A percentile compares a stretch with the other conserved stretches of the same genome.
These are phyloP conservation scores for Carterocephalus palaemon DNA, from an alignment of 2,888 invertebrate genomes.

Conservation along the genomic window DNA sequence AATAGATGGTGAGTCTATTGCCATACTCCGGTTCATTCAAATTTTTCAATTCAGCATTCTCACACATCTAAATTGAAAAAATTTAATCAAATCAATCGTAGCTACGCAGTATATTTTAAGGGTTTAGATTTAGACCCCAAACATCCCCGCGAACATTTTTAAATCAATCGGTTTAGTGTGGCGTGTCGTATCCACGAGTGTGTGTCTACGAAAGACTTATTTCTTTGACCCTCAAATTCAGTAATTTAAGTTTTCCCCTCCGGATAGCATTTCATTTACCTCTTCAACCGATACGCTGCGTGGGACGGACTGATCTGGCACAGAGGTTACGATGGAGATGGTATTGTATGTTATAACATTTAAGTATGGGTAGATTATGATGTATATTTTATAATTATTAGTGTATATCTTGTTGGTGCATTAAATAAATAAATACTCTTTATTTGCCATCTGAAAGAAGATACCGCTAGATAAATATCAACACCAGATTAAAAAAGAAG, in stretches of 20 bases:
- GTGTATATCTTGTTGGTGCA: too few species aligned
- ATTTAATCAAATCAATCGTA: slow-evolving; percentile 11
- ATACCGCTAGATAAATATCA: too few species aligned
- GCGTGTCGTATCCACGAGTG: slow-evolving; percentile 50
- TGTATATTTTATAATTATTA: too few species aligned
- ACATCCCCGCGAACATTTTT: slow-evolving; percentile 38
- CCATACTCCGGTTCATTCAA: too few species aligned
- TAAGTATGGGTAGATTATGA: neutral
- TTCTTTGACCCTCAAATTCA: slow-evolving; percentile 79
- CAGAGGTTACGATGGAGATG: slow-evolving; percentile 50
- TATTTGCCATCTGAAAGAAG: too few species aligned
- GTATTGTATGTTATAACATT: slow-evolving; percentile 3
- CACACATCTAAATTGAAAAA: too few species aligned
- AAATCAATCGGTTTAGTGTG: slow-evolving; percentile 62
- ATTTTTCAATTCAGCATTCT: too few species aligned
- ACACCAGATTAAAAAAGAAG: too few species aligned
- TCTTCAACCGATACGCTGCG: slow-evolving; percentile 79
- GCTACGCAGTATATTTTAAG: slow-evolving; percentile 7
- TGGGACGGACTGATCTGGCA: slow-evolving; percentile 77
- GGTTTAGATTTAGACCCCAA: slow-evolving; percentile 6
- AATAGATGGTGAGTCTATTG: too few species aligned
- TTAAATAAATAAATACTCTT: too few species aligned
- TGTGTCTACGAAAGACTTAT: slow-evolving; percentile 71
- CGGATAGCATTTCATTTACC: slow-evolving; percentile 79
- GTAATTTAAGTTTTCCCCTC: slow-evolving; percentile 80